Evolutionary conservation across 2,888 invertebrate species (phyloP), one percentile per base, ranked within the genome.

Genomic region (Agonum fuliginosum): DNA sequence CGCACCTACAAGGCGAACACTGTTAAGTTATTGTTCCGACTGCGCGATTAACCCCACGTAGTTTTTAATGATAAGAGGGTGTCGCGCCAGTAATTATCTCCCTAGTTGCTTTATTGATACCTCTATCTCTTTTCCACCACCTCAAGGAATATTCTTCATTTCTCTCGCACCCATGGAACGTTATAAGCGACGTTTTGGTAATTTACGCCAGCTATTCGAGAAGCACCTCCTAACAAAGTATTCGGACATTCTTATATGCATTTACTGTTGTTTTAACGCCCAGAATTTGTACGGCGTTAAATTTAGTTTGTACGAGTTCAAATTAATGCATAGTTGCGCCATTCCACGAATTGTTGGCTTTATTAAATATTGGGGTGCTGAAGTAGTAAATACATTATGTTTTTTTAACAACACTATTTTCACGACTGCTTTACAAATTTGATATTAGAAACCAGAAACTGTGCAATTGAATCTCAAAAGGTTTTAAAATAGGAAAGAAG

Each of bases 11-110:
- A 12, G 12, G 34, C 37, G 34, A 72, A 19, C 62, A 43, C 74
- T 46, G 41, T 6, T 17, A 74, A 74, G 62, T 43, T 62, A 74
- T 74, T 62, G 65, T 74, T 74, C 74, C 46, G 24, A 65, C 12
- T 48, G 74, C 19, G 51, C 76, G 75, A 65, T 76, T 76, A 76
- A 76, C 69, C 78, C 72, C 78, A 58, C 72, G 65, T 73, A 78
- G 71, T 78, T 78, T 78, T 78, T 78, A 78, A 78, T 72, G 78
- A 78, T 78, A 78, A 78, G 76, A 78, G 78, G 78, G 78, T 78
- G 78, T 78, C 78, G 78, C 78, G 37, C 27, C 22, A 65, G 78
- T 78, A 78, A 78, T 78, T 78, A 78, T 78, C 78, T 73, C 62
- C 65, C 30, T 46, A 37, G 67, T 67, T 69, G 69, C 76, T 76